A percentile compares a stretch with the other conserved stretches of the same genome.
Evolutionary conservation across 2,113 vertebrate species (phyloP).

Genomic region (Hydropotes inermis): DNA sequence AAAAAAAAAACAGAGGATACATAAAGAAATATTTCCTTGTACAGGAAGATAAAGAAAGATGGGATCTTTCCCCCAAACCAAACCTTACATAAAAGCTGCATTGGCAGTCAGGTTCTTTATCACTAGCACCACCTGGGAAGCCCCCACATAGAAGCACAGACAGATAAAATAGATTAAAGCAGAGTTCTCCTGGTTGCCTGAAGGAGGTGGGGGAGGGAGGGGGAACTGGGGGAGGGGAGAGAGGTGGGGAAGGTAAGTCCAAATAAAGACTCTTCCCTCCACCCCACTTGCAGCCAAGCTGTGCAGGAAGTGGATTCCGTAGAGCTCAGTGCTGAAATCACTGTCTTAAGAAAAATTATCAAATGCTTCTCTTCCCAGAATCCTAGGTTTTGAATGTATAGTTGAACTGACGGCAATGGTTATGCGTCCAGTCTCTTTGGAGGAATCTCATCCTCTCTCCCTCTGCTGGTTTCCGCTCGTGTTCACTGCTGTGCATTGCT

Average conservation of each 20-base stretch:
- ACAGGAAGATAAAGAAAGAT: background rate
- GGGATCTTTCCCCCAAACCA: background rate
- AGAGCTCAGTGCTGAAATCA: background rate
- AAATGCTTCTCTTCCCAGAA: background rate
- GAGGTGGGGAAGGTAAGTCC: background rate
- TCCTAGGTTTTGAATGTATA: background rate
- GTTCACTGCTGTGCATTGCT: background rate
- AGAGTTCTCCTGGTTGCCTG: background rate
- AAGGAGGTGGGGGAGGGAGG: no score
- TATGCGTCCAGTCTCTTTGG: background rate
- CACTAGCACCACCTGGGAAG: background rate
- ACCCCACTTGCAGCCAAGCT: no score
- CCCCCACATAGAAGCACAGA: background rate
- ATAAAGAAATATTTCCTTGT: background rate
- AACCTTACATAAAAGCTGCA: background rate
- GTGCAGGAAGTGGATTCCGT: background rate
- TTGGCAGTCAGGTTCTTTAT: background rate
- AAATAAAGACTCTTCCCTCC: background rate
- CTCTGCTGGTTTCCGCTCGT: background rate
- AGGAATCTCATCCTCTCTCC: background rate
- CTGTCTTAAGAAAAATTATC: background rate
- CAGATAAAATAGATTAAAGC: background rate
- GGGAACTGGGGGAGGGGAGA: fast-evolving
- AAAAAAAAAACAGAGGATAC: background rate
- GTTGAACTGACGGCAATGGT: background rate